Conservation (phyloP, 2,797 vertebrate species). For the Coilia nasus region DNA sequence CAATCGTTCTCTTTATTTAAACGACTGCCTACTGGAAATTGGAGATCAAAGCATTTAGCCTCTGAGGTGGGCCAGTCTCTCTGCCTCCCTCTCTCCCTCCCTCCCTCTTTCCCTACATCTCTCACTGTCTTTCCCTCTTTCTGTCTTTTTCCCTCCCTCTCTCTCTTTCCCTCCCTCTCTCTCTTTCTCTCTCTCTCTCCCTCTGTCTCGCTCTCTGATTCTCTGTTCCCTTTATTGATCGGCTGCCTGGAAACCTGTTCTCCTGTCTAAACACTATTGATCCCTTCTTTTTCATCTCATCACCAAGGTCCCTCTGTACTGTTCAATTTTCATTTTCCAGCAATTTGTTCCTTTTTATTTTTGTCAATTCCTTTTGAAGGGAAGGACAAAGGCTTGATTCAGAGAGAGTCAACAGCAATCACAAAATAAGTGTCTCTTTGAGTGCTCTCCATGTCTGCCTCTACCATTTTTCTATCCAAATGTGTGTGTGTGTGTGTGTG, state of each 20-base stretch:
- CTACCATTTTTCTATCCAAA: neutral
- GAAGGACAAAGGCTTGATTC: slow-evolving; percentile 36
- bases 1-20: slow-evolving; percentile 56
- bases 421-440: slow-evolving; percentile 24
- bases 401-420: slow-evolving; percentile 23
- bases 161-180: slow-evolving; percentile 41
- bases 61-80: slow-evolving; percentile 53
- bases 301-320: slow-evolving; percentile 66
- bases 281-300: slow-evolving; percentile 65
- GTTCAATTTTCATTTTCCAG: slow-evolving; percentile 79
- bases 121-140: slow-evolving; percentile 42
- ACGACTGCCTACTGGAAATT: slow-evolving; percentile 18
- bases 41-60: slow-evolving; percentile 22
- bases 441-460: slow-evolving; percentile 11
- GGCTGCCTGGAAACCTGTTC: slow-evolving; percentile 75
- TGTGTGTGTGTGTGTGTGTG: neutral
- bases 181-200: slow-evolving; percentile 43
- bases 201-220: slow-evolving; percentile 33
- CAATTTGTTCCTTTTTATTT: slow-evolving; percentile 78
- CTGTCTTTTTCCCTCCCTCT: slow-evolving; percentile 45
- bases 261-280: slow-evolving; percentile 81
- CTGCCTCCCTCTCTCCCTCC: slow-evolving; percentile 8
- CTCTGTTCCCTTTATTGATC: slow-evolving; percentile 68
- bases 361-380: slow-evolving; percentile 59
- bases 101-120: slow-evolving; percentile 35